Evolutionary conservation across 1,140 invertebrate species (phyloP).

Genomic region (Theocolax elegans): DNA sequence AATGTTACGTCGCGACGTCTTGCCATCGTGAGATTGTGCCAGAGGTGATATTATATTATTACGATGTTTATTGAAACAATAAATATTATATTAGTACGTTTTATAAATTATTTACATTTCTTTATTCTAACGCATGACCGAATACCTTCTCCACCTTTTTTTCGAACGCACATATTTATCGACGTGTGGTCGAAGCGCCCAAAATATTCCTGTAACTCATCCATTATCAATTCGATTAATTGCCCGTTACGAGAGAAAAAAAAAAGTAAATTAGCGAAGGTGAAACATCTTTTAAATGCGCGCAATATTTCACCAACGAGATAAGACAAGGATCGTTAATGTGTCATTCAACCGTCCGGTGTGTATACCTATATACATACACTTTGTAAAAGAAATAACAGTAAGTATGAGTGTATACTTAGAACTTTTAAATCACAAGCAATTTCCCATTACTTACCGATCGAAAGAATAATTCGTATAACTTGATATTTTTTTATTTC

Average conservation of each 20-base stretch:
- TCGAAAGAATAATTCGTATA: neutral
- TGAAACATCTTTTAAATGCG: too few species aligned
- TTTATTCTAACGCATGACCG: constrained; percentile 18
- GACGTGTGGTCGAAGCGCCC: too few species aligned
- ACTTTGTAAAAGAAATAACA: constrained; percentile 23
- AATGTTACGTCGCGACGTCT: constrained; percentile 63
- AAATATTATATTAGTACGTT: constrained; percentile 70
- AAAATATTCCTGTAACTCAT: neutral
- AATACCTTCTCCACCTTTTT: neutral
- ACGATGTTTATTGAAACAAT: constrained; percentile 68
- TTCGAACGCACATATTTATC: too few species aligned
- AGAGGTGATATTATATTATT: constrained; percentile 70
- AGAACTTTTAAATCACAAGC: constrained; percentile 4
- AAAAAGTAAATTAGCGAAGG: too few species aligned
- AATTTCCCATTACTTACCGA: constrained; percentile 9
- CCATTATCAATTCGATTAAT: constrained; percentile 8
- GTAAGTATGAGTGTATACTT: too few species aligned
- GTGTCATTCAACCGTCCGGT: constrained; percentile 7
- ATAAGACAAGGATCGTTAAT: constrained; percentile 12
- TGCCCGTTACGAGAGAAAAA: too few species aligned
- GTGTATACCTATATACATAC: too few species aligned
- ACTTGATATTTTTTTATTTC: neutral
- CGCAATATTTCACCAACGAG: neutral
- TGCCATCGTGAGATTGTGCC: constrained; percentile 69
- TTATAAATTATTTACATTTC: constrained; percentile 60